Conservation (phyloP, 2,113 vertebrate species). For the Solenodon paradoxus region DNA sequence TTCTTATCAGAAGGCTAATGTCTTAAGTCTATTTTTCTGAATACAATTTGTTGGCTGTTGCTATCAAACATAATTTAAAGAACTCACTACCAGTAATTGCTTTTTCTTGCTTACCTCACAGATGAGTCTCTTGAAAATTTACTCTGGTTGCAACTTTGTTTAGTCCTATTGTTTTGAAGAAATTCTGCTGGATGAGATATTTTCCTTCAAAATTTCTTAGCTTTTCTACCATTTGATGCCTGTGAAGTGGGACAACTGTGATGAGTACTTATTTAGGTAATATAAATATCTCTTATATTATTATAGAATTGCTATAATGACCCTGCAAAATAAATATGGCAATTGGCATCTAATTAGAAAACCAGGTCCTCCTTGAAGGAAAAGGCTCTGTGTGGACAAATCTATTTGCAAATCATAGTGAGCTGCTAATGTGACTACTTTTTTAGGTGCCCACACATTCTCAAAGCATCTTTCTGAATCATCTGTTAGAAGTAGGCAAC, state of each 20-base stretch:
- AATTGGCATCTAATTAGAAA: background rate
- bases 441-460: background rate
- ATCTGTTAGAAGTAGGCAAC: background rate
- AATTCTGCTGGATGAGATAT: background rate
- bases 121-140: background rate
- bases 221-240: background rate
- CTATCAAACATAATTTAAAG: background rate
- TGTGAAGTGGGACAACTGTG: background rate
- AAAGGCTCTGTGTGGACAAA: background rate
- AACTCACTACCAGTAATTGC: background rate
- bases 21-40: background rate
- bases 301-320: background rate
- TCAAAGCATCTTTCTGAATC: background rate
- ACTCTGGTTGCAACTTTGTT: background rate
- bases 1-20: background rate
- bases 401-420: background rate
- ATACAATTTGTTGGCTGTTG: background rate
- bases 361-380: background rate
- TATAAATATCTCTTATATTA: background rate
- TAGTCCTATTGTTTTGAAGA: background rate
- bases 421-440: background rate
- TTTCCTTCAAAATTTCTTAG: background rate
- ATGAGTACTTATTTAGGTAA: background rate
- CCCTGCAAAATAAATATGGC: background rate
- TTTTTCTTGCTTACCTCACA: background rate